These are phyloP conservation scores for Caerostris extrusa DNA, from an alignment of 1,140 invertebrate genomes.

Conservation along the genomic window DNA sequence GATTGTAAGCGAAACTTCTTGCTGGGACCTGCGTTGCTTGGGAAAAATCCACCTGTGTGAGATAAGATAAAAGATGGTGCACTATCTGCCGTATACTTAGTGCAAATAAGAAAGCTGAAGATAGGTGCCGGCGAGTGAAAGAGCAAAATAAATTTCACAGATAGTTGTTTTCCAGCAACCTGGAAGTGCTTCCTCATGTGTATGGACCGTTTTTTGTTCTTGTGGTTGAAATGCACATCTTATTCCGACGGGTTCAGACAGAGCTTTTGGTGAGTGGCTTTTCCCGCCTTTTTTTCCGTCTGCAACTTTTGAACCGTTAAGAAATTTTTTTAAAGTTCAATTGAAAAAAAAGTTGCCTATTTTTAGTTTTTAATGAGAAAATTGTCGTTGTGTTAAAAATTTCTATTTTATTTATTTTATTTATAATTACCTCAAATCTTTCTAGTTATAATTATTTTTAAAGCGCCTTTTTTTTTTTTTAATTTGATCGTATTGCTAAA, in stretches of 20 bases:
- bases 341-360: too few species aligned
- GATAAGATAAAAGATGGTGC: conserved; percentile 73
- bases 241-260: conserved; percentile 71
- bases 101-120: conserved; percentile 65
- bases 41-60: conserved; percentile 69
- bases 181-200: conserved; percentile 36
- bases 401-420: too few species aligned
- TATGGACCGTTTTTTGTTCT: conserved; percentile 66
- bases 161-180: not conserved
- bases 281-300: not conserved
- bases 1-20: conserved; percentile 63
- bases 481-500: too few species aligned
- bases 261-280: conserved; percentile 65
- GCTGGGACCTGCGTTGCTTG: conserved; percentile 59
- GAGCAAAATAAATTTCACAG: conserved; percentile 58
- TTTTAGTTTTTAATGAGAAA: too few species aligned
- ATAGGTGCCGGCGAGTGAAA: conserved; percentile 44
- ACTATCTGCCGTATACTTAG: not conserved
- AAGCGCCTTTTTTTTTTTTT: too few species aligned
- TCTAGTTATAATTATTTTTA: too few species aligned
- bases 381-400: too few species aligned
- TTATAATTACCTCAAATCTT: too few species aligned
- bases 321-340: not conserved
- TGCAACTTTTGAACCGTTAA: not conserved
- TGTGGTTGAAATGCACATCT: conserved; percentile 70